Base-by-base conservation (phyloP, 2,113 vertebrate species). In the Peromyscus polionotus region DNA sequence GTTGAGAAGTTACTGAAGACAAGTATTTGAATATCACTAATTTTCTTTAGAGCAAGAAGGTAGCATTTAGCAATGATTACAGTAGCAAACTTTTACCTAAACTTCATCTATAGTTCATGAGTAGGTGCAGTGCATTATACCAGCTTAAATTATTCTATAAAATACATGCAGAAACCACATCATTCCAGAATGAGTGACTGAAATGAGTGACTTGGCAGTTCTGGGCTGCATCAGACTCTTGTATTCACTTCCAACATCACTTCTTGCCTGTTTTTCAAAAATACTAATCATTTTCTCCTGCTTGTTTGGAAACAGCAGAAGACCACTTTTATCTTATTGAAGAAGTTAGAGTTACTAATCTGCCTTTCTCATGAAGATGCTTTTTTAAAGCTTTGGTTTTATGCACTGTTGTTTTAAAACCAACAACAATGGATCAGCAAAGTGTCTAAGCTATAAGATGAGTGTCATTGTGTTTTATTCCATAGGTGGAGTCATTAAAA, bases 11-110 rank as follows among this genome's bases (percentile, higher is more conserved):
- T 61, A 97, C 42, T 93, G 81, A 97, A 92, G 79, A 97, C 98
- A 36, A 97, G 97, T 97, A 97, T 95, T 98, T 98, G 98, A 98
- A 97, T 42, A 92, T 81, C 95, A 96, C 97, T 97, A 98, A 98
- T 97, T 42, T 42, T 42, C 39, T 42, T 98, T 97, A 93, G 95
- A 97, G 77, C 91, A 97, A 96, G 73, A 24, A 76, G 31, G 91
- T 95, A 96, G 94, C 6, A 96, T 97, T 98, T 91, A 97, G 85
- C 90, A 95, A 88, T 95, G 96, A 96, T 16, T 45, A 97, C 0
- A 96, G n/a, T 83, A 97, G 67, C 93, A 97, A 98, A 98, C 63
- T 95, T 97, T 97, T 94, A 95, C n/a, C 76, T 79, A 95, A 95
- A 96, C 76, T 97, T 97, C 95, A 96, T 97, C 73, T 28, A 63